Base-by-base conservation (phyloP, 2,888 invertebrate genomes). In the Tricholauxania praeusta region DNA sequence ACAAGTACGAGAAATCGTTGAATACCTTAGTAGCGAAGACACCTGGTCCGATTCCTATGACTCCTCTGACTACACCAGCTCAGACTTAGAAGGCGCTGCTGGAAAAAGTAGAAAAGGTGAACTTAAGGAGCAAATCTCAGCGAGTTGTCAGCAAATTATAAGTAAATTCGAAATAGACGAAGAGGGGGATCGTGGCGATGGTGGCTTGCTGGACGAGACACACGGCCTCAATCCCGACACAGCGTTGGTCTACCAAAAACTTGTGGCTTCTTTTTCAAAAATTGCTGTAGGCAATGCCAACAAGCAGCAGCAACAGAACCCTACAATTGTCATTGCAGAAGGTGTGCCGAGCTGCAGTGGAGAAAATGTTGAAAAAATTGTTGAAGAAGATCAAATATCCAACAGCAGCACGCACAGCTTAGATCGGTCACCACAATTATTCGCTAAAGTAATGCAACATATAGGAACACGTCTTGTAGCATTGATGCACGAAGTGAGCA, bases 41-140 rank as follows among this genome's bases (percentile, higher is more conserved):
- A 95, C 96, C 5, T 96, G 96, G 95, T 96, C 96, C 78, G 96
- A 96, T 86, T 96, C 96, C 0, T 96, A 96, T 82, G 96, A 96
- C 85, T 96, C 96, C 4, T 96, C 96, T 0, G 96, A 96, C 85
- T 96, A 96, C 82, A 96, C 96, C 2, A 95, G 95, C 77, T 95
- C 95, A 0, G 96, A 96, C 85, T 88, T 95, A 69, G 96, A 95
- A 82, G 88, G 89, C 0, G 81, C 85, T 12, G 53, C 70, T 47
- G 87, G 88, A n/a, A 75, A 74, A 28, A 87, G 88, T 14, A 90
- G 90, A 65, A 91, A 93, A 82, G 91, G 92, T 0, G 93, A 92
- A 1, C 85, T 95, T 14, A 93, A 94, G 81, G 93, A 94, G 81
- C 94, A 95, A 87, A 95, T 96, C 81, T 95, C 95, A 0, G 94